These are phyloP conservation scores for Gouania willdenowi DNA, from an alignment of 2,797 vertebrate genomes.

Conservation along the genomic window DNA sequence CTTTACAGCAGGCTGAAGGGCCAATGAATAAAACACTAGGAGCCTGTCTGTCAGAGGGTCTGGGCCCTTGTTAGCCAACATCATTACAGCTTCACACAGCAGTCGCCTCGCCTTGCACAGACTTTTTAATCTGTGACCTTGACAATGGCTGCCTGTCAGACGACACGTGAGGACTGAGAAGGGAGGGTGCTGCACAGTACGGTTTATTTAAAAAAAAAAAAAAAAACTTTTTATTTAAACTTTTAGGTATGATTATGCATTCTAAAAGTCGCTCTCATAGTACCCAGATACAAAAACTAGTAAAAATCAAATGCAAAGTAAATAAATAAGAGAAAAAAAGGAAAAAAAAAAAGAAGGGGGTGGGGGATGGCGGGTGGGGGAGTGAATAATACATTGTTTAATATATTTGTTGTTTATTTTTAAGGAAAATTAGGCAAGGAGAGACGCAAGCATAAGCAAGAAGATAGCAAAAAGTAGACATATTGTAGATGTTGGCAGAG, in stretches of 20 bases:
- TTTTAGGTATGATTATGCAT: no score
- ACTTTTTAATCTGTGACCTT: conserved; percentile 51
- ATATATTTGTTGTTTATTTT: neutral
- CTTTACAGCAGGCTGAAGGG: conserved; percentile 58
- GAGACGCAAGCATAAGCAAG: conserved; percentile 12
- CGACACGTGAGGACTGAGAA: conserved; percentile 10
- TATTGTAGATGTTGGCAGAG: conserved; percentile 43
- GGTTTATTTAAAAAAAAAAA: no score
- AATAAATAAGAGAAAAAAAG: no score
- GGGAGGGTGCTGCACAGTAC: no score
- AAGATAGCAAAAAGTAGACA: conserved; percentile 30
- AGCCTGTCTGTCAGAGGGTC: conserved; percentile 49
- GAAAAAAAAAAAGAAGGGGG: neutral
- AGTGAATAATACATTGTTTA: no score
- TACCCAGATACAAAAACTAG: no score
- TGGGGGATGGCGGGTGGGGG: neutral
- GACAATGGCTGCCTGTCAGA: conserved; percentile 47
- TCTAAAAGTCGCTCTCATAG: no score
- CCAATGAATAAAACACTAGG: conserved; percentile 68
- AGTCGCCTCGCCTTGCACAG: conserved; percentile 22
- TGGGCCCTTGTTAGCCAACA: conserved; percentile 54
- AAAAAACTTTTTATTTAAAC: no score
- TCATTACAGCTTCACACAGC: conserved; percentile 64
- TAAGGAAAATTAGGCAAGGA: conserved; percentile 15
- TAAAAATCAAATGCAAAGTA: no score